These are phyloP conservation scores for Anagyrus pseudococci DNA, from an alignment of 2,888 invertebrate genomes.

Conservation along the genomic window DNA sequence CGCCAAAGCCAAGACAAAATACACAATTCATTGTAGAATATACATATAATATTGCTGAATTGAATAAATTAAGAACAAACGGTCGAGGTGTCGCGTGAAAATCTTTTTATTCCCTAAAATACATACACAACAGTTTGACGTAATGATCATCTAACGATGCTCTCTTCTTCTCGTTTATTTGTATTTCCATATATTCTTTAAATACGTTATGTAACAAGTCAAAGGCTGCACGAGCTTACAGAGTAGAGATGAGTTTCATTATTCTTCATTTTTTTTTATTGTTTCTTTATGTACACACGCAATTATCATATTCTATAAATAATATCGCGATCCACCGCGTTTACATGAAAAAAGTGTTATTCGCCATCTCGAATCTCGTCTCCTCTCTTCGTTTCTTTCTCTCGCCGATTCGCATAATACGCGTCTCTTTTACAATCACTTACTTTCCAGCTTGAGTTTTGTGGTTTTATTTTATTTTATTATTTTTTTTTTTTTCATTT, in stretches of 20 bases:
- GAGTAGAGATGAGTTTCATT: constrained; percentile 23
- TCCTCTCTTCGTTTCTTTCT: not conserved
- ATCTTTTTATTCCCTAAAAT: too few relatives aligned
- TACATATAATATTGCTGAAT: too few relatives aligned
- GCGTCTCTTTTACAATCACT: too few relatives aligned
- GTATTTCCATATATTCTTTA: constrained; percentile 2
- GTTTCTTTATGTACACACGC: constrained; percentile 30
- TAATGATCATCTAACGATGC: too few relatives aligned
- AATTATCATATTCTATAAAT: constrained; percentile 29
- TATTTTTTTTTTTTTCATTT: constrained; percentile 15
- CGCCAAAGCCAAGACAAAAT: too few relatives aligned
- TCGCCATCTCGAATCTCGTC: constrained; percentile 1
- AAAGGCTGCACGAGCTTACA: constrained; percentile 27
- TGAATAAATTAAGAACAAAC: too few relatives aligned
- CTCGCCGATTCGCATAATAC: not conserved
- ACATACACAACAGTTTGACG: too few relatives aligned
- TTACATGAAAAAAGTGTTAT: constrained; percentile 23
- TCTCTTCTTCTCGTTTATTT: too few relatives aligned
- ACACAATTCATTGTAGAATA: too few relatives aligned
- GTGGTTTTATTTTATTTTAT: not conserved
- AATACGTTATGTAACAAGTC: constrained; percentile 29
- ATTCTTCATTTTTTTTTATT: not conserved
- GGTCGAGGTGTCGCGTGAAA: too few relatives aligned
- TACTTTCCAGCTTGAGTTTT: too few relatives aligned
- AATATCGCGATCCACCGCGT: constrained; percentile 16